Conservation (phyloP, 2,113 vertebrate species). For the Beaufortia kweichowensis region DNA sequence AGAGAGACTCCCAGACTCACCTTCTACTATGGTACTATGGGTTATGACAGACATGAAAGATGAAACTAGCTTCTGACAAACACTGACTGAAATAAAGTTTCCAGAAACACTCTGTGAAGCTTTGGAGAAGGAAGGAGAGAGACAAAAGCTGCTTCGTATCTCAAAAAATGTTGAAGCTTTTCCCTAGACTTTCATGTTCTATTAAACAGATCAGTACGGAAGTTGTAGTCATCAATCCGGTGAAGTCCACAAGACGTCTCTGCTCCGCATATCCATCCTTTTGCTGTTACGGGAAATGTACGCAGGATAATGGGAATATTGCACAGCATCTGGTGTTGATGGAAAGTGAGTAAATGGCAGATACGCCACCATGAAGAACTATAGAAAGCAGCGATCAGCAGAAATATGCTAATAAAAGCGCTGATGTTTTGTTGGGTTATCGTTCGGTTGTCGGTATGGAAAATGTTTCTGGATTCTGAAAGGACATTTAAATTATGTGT, state of each 20-base stretch:
- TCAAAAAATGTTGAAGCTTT: conserved; percentile 4
- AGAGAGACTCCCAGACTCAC: conserved; percentile 27
- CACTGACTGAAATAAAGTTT: conserved; percentile 23
- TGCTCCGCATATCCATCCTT: background rate
- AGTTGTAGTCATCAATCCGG: conserved; percentile 16
- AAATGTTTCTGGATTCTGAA: background rate
- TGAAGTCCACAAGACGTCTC: conserved; percentile 11
- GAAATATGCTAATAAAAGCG: conserved; percentile 21
- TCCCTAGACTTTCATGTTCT: conserved; percentile 6
- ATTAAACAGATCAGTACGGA: conserved; percentile 6
- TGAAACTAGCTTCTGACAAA: conserved; percentile 22
- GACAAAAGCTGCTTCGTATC: background rate
- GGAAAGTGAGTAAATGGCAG: conserved; percentile 26
- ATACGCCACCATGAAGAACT: background rate
- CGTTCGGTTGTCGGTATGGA: conserved; percentile 5
- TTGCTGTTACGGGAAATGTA: conserved; percentile 8
- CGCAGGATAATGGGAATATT: conserved; percentile 23
- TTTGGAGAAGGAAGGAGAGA: background rate
- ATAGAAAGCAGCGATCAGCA: conserved; percentile 2
- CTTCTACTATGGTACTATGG: conserved; percentile 9
- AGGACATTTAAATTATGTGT: conserved; percentile 21
- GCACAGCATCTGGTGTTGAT: conserved; percentile 37
- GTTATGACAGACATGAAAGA: conserved; percentile 37
- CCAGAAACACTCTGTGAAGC: conserved; percentile 24
- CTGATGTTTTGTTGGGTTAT: conserved; percentile 5